A percentile compares a stretch with the other conserved stretches of the same genome.
Evolutionary conservation across 1,140 invertebrate species (phyloP).

Genomic region (Acromyrmex charruanus): DNA sequence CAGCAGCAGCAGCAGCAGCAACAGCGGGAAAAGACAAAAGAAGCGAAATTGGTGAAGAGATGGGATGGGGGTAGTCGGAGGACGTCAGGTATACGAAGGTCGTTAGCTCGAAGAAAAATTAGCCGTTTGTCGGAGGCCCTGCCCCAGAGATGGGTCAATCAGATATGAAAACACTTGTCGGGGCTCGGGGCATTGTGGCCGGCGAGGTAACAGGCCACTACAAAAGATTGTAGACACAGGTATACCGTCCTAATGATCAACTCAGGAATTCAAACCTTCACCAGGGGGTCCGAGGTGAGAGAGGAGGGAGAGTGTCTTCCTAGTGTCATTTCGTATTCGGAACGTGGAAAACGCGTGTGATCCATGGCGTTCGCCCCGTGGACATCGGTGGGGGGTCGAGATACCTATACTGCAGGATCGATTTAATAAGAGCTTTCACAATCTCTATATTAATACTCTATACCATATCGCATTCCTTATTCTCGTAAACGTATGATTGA

Average conservation of each 20-base stretch:
- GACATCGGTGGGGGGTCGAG: neutral
- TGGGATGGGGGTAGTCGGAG: slow-evolving; percentile 11
- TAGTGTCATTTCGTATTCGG: slow-evolving; percentile 59
- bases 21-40: slow-evolving; percentile 56
- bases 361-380: slow-evolving; percentile 10
- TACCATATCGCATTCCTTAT: neutral
- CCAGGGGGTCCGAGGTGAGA: neutral
- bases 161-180: slow-evolving; percentile 84
- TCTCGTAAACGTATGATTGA: neutral
- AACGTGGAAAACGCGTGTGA: slow-evolving; percentile 10
- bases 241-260: slow-evolving; percentile 82
- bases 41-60: slow-evolving; percentile 44
- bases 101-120: slow-evolving; percentile 84
- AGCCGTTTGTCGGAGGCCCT: slow-evolving; percentile 78
- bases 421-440: slow-evolving; percentile 35
- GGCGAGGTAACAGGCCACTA: slow-evolving; percentile 76
- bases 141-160: slow-evolving; percentile 83
- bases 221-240: slow-evolving; percentile 80
- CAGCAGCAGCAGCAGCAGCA: neutral
- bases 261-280: slow-evolving; percentile 73
- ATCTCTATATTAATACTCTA: neutral
- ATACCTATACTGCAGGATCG: neutral
- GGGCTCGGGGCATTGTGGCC: slow-evolving; percentile 77
- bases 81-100: slow-evolving; percentile 77
- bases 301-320: slow-evolving; percentile 20